phyloP scores from a whole-genome alignment of 2,797 vertebrate genomes.

The Acridotheres tristis region DNA sequence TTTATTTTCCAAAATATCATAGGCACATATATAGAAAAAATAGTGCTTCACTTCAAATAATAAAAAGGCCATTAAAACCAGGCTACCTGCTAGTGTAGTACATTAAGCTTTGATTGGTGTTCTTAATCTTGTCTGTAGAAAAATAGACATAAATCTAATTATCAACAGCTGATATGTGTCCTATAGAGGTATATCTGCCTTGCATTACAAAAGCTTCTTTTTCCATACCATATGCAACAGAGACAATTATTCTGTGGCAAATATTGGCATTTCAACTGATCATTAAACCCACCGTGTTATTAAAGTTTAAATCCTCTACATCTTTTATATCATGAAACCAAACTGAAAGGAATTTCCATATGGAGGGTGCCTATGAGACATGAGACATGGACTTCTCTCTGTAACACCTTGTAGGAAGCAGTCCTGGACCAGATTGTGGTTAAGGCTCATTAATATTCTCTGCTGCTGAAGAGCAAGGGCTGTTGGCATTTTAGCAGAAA shows the following conservation, averaged over 20 bases:
- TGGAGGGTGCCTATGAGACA: background rate
- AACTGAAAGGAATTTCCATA: background rate
- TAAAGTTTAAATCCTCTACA: background rate
- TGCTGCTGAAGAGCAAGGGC: background rate
- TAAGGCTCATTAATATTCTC: constrained; percentile 13
- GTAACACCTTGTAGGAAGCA: background rate
- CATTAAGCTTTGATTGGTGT: background rate
- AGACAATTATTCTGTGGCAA: background rate
- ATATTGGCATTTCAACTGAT: background rate
- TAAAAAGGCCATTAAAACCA: background rate
- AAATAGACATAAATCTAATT: background rate
- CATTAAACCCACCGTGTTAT: background rate
- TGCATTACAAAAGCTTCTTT: background rate
- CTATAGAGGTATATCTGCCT: background rate
- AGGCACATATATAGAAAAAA: background rate
- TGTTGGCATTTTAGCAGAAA: constrained; percentile 27
- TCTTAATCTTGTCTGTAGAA: background rate
- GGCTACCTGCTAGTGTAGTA: background rate
- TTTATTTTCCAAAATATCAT: constrained; percentile 35
- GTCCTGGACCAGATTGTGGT: background rate
- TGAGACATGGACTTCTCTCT: background rate
- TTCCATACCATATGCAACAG: background rate
- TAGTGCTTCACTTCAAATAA: background rate
- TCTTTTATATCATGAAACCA: background rate
- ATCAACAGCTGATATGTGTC: background rate